Evolutionary conservation across 2,113 vertebrate genomes (phyloP).

Genomic region (Pagrus major): DNA sequence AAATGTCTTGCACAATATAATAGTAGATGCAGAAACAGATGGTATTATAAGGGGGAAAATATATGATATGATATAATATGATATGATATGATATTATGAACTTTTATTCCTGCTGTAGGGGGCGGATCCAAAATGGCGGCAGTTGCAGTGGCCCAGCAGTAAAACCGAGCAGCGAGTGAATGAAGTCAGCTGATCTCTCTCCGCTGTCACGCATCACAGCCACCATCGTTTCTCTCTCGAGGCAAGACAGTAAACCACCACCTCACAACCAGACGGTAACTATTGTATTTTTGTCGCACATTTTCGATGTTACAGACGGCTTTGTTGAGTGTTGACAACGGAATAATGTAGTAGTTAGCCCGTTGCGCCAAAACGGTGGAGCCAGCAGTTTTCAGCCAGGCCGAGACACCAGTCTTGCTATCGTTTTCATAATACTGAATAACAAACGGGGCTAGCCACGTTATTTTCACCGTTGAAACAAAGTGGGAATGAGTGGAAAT

Average conservation of each 20-base stretch:
- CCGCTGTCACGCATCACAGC: conserved; percentile 76
- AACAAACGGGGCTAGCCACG: background rate
- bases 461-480: background rate
- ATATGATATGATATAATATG: background rate
- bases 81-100: background rate
- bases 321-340: background rate
- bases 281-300: background rate
- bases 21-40: too few species aligned
- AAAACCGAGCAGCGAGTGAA: conserved; percentile 69
- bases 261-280: conserved; percentile 71
- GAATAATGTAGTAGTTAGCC: background rate
- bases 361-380: conserved; percentile 44
- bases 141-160: conserved; percentile 55
- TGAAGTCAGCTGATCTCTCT: conserved; percentile 86
- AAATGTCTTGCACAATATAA: background rate
- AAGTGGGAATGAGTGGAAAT: background rate
- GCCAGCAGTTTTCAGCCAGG: conserved; percentile 61
- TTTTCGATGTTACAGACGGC: background rate
- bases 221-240: conserved; percentile 64
- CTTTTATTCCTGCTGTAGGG: background rate
- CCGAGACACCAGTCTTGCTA: conserved; percentile 52
- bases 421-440: conserved; percentile 42
- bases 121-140: conserved; percentile 78
- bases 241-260: conserved; percentile 48
- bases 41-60: too few species aligned